Evolutionary conservation across 2,113 vertebrate species (phyloP), one percentile per base, ranked within the genome.

Genomic region (Rynchops niger): DNA sequence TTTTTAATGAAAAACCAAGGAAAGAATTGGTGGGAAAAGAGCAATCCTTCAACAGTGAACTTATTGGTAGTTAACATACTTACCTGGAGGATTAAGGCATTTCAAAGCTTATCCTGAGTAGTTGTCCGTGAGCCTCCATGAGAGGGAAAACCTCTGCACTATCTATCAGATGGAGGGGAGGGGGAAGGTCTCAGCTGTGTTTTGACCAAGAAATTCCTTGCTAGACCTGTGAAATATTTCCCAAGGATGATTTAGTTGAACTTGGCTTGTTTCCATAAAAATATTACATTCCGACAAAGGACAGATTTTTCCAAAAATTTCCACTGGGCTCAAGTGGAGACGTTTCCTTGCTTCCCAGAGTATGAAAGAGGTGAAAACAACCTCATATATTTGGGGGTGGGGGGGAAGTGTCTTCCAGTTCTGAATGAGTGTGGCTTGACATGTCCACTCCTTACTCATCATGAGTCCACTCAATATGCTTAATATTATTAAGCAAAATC

Each of bases 151-250:
- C 14, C 12, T 79, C 53, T 3, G 1, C 12, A 6, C 12, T 32
- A 3, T 21, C 38, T 67, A 13, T 36, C 47, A 79, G 15, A 59
- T 9, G 15, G 72, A 67, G 16, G 17, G 14, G 8, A 74, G 23
- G 21, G 26, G 23, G 19, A 66, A 87, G 34, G 23, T 49, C 78
- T 76, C 87, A 76, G 43, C 65, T 89, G 34, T 63, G 52, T 59
- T 96, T 79, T 94, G 65, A 82, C 40, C 40, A 65, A 43, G 36
- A 56, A 47, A 43, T 90, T 90, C 74, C 58, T 56, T 90, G 40
- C 52, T 85, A 72, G 82, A 93, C 82, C 84, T 88, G 66, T 87
- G 49, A 85, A 95, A 91, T 73, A 29, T 50, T 94, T 93, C 93
- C 56, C 56, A 52, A 43, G 77, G 4, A 69, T 3, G 0, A 34